Percentiles rank a stretch among this genome's conserved stretches.
These are phyloP conservation scores for Lepas anatifera DNA, from an alignment of 2,888 invertebrate genomes.

Conservation along the genomic window DNA sequence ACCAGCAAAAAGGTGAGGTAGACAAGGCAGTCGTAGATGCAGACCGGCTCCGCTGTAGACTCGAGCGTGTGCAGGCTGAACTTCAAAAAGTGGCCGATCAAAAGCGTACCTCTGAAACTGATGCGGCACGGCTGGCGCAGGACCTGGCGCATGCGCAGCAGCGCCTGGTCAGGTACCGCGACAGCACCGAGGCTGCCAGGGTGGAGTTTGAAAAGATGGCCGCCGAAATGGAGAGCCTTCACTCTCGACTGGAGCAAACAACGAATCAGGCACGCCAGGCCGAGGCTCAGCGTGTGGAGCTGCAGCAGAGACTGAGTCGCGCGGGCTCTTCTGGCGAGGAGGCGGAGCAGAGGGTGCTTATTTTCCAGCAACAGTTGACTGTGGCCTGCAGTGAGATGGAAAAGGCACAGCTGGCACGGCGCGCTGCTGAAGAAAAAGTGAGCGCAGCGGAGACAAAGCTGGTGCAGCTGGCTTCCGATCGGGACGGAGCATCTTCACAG, in stretches of 20 bases:
- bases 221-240: conserved; percentile 63
- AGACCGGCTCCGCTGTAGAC: conserved; percentile 26
- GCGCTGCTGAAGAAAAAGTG: conserved; percentile 29
- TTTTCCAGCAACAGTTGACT: background rate
- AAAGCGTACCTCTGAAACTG: background rate
- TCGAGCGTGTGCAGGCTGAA: conserved; percentile 30
- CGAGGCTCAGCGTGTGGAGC: background rate
- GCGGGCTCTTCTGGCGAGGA: background rate
- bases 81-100: conserved; percentile 25
- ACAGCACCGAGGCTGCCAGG: conserved; percentile 65
- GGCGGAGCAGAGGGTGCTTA: background rate
- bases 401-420: conserved; percentile 37
- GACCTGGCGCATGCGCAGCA: conserved; percentile 61
- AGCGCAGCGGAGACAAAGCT: conserved; percentile 39
- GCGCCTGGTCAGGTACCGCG: conserved; percentile 68
- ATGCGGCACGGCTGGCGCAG: conserved; percentile 24
- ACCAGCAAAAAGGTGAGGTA: conserved; percentile 25
- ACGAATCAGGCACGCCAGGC: conserved; percentile 36
- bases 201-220: conserved; percentile 76
- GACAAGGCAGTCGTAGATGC: conserved; percentile 46
- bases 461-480: conserved; percentile 69
- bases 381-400: conserved; percentile 25
- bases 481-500: conserved; percentile 76
- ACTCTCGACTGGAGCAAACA: conserved; percentile 63
- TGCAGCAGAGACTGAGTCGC: background rate